Evolutionary conservation across 2,113 vertebrate species (phyloP), one percentile per base, ranked within the genome.

Genomic region (Sceloporus undulatus): DNA sequence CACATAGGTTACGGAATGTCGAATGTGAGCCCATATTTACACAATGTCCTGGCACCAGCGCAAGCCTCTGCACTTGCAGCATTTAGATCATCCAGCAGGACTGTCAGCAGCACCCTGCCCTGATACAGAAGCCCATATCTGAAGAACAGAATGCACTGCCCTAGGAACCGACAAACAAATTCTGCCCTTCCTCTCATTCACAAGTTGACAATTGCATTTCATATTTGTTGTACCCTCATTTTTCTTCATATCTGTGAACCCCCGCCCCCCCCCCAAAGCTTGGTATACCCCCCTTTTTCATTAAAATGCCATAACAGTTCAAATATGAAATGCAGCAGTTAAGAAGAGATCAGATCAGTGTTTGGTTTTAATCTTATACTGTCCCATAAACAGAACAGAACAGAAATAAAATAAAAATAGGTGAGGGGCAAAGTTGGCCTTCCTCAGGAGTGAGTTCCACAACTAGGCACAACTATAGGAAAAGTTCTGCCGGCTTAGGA

Each of bases 1-100:
- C 89, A 76, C 74, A 90, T 84, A 62, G 68, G 88, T 84, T 85
- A 78, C 29, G n/a, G 29, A 86, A 68, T 34, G 89, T 80, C 52
- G 59, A 6, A 56, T 86, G n/a, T 54, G 0, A 68, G n/a, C 71
- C 87, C 89, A 87, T 2, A 1, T n/a, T 42, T 3, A 1, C 86
- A 74, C 70, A 23, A 52, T 10, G 0, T 70, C 73, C 18, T 86
- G 88, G 91, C 87, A 91, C 18, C 56, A 2, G 1, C 0, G 13
- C 2, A 10, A 1, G n/a, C 10, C 4, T 5, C 0, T 0, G 79
- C 0, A 29, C 38, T 9, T 8, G 19, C 59, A 48, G 38, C 16
- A 0, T 56, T 52, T 89, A 91, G 66, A 2, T 59, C 54, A 3
- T 70, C 84, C 88, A 0, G 23, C 52, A 23, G 6, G 77, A 25